These are phyloP conservation scores for Ranitomeya imitator DNA, from an alignment of 2,113 vertebrate genomes.

Conservation along the genomic window DNA sequence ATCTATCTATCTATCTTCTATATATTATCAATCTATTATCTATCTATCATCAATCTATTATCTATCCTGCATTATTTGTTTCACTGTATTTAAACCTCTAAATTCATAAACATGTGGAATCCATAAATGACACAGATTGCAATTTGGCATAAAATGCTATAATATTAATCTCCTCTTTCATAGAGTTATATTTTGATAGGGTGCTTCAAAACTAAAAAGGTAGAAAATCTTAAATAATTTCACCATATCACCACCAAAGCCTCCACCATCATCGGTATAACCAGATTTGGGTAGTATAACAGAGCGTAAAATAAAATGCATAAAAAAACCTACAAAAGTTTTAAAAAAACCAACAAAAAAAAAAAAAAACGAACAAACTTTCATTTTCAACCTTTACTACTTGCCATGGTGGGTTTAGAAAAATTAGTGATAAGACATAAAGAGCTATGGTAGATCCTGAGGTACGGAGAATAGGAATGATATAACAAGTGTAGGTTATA, in stretches of 20 bases:
- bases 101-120: no score
- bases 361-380: not conserved
- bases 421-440: not conserved
- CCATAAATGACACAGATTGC: no score
- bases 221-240: not conserved
- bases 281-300: no score
- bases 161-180: not conserved
- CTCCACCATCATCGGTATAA: not conserved
- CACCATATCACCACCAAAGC: not conserved
- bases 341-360: not conserved
- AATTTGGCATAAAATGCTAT: no score
- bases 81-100: no score
- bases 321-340: not conserved
- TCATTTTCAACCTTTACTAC: not conserved
- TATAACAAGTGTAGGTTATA: no score
- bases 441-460: no score
- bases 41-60: not conserved
- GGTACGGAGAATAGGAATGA: no score
- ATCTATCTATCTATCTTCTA: slow-evolving; percentile 1
- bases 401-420: not conserved
- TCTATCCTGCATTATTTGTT: not conserved
- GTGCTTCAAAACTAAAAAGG: not conserved
- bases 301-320: not conserved
- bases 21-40: not conserved
- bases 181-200: not conserved